Evolutionary conservation across 2,888 invertebrate genomes (phyloP), one percentile per base, ranked within the genome.

Genomic region (Erebia epiphron): DNA sequence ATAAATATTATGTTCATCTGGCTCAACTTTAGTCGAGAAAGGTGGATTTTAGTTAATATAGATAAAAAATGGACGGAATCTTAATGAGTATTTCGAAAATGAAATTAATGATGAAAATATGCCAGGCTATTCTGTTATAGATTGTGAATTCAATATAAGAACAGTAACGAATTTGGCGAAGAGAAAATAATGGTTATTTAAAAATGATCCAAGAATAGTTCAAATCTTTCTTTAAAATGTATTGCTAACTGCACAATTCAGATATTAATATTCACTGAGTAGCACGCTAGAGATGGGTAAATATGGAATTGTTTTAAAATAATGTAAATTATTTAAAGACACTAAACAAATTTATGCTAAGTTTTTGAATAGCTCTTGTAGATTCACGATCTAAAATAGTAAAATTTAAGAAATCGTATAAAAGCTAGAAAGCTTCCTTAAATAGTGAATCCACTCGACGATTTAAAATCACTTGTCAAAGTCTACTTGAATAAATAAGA

Each of bases 41-140:
- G 79, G 79, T 79, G 79, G 75, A 75, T 75, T 71, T 58, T 62
- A 62, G 35, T 70, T 61, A 16, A 46, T 61, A 54, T 41, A 67
- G 57, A 46, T 41, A 52, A 50, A 54, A 3, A 63, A 63, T 70
- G 57, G 56, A 66, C 43, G 58, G 50, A 64, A 26, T 56, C 5
- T 67, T 63, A 63, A 57, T 58, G 67, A 67, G 57, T 58, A 67
- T 67, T 65, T 56, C 46, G 2, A n/a, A 18, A 49, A 16, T 62
- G 16, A 52, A 52, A 3, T 52, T 35, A 50, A 50, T n/a, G 26
- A 62, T 41, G 35, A 60, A 41, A 41, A 43, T 35, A 41, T 13
- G 41, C 43, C 13, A 52, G 56, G 65, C 56, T 65, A 56, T 43
- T 54, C 13, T 64, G 43, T 56, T 56, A 43, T 65, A 65, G 8